phyloP scores from a whole-genome alignment of 1,140 invertebrate genomes.

The Glossosoma conforme region DNA sequence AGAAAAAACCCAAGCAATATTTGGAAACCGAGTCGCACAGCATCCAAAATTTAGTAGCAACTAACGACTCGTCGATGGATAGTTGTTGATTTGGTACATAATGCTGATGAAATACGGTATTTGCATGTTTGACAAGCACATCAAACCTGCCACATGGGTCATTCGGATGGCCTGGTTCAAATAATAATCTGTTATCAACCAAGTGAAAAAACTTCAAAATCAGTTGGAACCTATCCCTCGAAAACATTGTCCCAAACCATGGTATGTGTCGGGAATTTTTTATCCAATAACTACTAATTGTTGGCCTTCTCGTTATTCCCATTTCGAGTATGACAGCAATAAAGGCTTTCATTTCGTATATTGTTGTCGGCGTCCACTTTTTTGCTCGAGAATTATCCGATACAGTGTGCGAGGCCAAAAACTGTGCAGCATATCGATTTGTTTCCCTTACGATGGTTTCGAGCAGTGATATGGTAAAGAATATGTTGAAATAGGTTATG shows the following conservation, averaged over 20 bases:
- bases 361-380: constrained; percentile 17
- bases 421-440: constrained; percentile 21
- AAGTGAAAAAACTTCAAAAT: constrained; percentile 30
- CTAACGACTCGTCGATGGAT: too few species aligned
- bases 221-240: constrained; percentile 31
- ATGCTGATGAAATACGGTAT: constrained; percentile 30
- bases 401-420: constrained; percentile 16
- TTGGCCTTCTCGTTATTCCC: constrained; percentile 29
- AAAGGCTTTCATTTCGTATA: constrained; percentile 32
- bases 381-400: constrained; percentile 19
- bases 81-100: too few species aligned
- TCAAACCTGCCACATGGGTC: constrained; percentile 33
- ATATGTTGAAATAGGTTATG: constrained; percentile 29
- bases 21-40: constrained; percentile 22
- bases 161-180: constrained; percentile 21
- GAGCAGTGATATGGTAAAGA: constrained; percentile 18
- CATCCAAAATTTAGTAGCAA: constrained; percentile 30
- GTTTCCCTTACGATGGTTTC: constrained; percentile 13
- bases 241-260: constrained; percentile 34
- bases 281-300: constrained; percentile 30
- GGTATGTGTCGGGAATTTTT: constrained; percentile 31
- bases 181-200: constrained; percentile 21
- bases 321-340: constrained; percentile 31
- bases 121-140: constrained; percentile 30
- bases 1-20: constrained; percentile 26